Conservation (phyloP, 2,888 invertebrate species). For the Galeopsomyia nigrocyanea region DNA sequence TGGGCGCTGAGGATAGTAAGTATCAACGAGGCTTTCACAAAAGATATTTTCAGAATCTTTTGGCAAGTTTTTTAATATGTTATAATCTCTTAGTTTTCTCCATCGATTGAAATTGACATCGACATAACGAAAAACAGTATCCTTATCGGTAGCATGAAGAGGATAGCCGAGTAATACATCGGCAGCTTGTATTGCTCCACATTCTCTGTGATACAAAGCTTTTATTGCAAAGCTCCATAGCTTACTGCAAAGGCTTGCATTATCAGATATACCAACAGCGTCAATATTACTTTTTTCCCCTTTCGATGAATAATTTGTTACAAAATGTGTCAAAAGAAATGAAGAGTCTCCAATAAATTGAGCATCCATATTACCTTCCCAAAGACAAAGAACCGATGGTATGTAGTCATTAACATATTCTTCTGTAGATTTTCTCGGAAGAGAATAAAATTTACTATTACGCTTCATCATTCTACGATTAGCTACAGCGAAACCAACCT, state of each 20-base stretch:
- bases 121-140: conserved; percentile 60
- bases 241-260: conserved; percentile 50
- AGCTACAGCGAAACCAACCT: conserved; percentile 50
- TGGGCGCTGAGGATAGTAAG: too few species aligned
- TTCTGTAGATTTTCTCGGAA: conserved; percentile 47
- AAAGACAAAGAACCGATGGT: too few species aligned
- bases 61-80: conserved; percentile 34
- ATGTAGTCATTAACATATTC: conserved; percentile 54
- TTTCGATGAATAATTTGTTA: conserved; percentile 56
- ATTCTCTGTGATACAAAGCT: conserved; percentile 56
- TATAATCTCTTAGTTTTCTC: conserved; percentile 41
- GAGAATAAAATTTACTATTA: conserved; percentile 52
- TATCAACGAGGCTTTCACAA: conserved; percentile 47
- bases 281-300: conserved; percentile 51
- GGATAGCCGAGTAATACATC: conserved; percentile 57
- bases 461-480: conserved; percentile 49
- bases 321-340: conserved; percentile 51
- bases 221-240: conserved; percentile 56
- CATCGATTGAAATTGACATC: conserved; percentile 49
- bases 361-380: conserved; percentile 14
- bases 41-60: too few species aligned
- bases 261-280: conserved; percentile 53
- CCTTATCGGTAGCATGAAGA: conserved; percentile 57
- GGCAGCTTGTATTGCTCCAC: conserved; percentile 59
- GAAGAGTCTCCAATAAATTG: conserved; percentile 42